Evolutionary conservation across 2,888 invertebrate genomes (phyloP), one percentile per base, ranked within the genome.

Genomic region (Allolobophora icterica): DNA sequence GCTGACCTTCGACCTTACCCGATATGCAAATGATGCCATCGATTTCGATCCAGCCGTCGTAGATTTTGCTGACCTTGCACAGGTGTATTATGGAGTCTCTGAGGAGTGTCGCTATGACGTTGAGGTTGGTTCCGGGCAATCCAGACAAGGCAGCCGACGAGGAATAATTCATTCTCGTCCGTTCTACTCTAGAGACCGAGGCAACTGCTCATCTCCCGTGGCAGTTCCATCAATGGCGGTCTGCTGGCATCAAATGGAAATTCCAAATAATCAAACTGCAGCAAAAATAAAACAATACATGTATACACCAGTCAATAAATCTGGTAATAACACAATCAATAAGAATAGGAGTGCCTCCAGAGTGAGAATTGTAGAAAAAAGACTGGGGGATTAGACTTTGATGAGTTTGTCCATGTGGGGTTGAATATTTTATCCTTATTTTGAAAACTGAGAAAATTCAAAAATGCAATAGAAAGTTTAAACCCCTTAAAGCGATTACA

Each of bases 11-110:
- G n/a, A 90, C 90, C 84, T 91, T 87, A 83, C 93, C 93, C 35
- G 93, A 91, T 40, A 93, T 92, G 90, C 93, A 93, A 42, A 93
- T 92, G 91, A 93, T 93, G 90, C 92, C 93, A 89, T 93, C 93
- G 83, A 93, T 91, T 89, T 92, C 92, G 30, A 93, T 89, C 38
- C 89, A 91, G 34, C 93, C 93, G 33, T 92, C 92, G 83, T 92
- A 92, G 71, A 92, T 34, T 19, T 89, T 35, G 87, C 91, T 92
- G 35, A 90, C 89, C 42, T 91, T 91, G 89, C 92, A 93, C n/a
- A 93, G 87, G 38, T 91, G 89, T 35, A 92, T 42, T 90, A 93
- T 92, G 87, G 93, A 89, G 33, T 93, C 92, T 40, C 91, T 90
- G 84, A 93, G 90, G 34, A 92, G 89, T 15, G 90, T 89, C 30